A percentile compares a stretch with the other conserved stretches of the same genome.
phyloP scores from a whole-genome alignment of 2,113 vertebrate genomes.

The Bufo bufo region DNA sequence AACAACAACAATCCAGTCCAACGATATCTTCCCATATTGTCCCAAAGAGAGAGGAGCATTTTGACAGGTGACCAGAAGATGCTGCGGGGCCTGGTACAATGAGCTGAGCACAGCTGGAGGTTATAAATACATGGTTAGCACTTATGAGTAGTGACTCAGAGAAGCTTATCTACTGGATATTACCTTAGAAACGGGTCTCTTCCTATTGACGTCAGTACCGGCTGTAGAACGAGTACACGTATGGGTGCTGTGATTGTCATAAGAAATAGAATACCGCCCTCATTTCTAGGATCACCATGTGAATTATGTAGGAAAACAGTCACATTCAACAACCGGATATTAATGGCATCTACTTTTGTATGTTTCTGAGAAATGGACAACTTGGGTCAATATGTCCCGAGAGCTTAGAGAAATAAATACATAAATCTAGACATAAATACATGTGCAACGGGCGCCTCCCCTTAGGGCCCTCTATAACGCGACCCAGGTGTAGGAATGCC shows the following conservation, averaged over 20 bases:
- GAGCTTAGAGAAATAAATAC: background rate
- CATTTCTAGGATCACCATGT: background rate
- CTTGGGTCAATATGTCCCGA: background rate
- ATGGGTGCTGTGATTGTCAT: slow-evolving; percentile 8
- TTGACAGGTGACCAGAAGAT: background rate
- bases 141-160: slow-evolving; percentile 21
- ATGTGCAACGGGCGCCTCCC: background rate
- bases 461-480: too few relatives aligned
- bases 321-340: background rate
- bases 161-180: slow-evolving; percentile 31
- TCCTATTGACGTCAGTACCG: slow-evolving; percentile 33
- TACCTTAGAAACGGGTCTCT: slow-evolving; percentile 45
- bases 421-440: background rate
- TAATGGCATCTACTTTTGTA: background rate
- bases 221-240: background rate
- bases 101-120: slow-evolving; percentile 27
- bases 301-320: background rate
- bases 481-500: too few relatives aligned
- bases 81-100: background rate
- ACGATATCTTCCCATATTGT: background rate
- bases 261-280: background rate
- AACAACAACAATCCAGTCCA: background rate
- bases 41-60: background rate
- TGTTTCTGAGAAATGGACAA: background rate
- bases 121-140: slow-evolving; percentile 38